Evolutionary conservation across 1,140 invertebrate genomes (phyloP).

Genomic region (Lithobius niger): DNA sequence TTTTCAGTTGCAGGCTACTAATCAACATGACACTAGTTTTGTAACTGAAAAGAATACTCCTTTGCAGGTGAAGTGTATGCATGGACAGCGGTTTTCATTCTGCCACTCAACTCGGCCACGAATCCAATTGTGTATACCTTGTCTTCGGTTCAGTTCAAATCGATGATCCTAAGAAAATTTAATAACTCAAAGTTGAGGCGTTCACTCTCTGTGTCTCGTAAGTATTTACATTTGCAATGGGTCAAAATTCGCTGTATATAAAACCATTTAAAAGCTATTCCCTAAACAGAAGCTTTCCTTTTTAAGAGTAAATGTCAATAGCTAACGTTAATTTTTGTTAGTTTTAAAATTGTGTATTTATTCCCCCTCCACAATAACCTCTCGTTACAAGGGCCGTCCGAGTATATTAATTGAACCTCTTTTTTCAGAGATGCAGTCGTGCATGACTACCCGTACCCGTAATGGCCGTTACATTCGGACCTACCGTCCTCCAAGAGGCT

Average conservation of each 20-base stretch:
- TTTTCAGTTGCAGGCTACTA: too few relatives aligned
- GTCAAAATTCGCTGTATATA: too few relatives aligned
- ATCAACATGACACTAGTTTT: too few relatives aligned
- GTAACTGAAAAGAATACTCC: too few relatives aligned
- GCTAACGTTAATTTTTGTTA: too few relatives aligned
- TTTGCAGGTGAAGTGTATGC: conserved; percentile 24
- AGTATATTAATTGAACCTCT: not conserved
- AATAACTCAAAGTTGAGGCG: not conserved
- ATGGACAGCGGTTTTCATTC: conserved; percentile 36
- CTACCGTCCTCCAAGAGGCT: conserved; percentile 21
- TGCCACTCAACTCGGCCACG: conserved; percentile 36
- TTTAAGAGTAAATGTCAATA: too few relatives aligned
- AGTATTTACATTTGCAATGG: too few relatives aligned
- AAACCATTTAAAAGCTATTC: too few relatives aligned
- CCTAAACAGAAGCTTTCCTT: too few relatives aligned
- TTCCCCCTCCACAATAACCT: too few relatives aligned
- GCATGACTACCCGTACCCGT: conserved; percentile 8
- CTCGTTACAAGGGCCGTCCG: too few relatives aligned
- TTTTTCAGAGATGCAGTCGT: conserved; percentile 11
- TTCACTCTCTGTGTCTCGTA: conserved; percentile 6
- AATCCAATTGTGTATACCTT: conserved; percentile 36
- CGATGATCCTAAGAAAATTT: not conserved
- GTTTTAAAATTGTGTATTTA: too few relatives aligned
- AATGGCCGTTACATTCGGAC: conserved; percentile 11
- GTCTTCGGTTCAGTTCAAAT: conserved; percentile 11